Base-by-base conservation (phyloP, 1,140 invertebrate genomes). In the Pseudoatta argentina region DNA sequence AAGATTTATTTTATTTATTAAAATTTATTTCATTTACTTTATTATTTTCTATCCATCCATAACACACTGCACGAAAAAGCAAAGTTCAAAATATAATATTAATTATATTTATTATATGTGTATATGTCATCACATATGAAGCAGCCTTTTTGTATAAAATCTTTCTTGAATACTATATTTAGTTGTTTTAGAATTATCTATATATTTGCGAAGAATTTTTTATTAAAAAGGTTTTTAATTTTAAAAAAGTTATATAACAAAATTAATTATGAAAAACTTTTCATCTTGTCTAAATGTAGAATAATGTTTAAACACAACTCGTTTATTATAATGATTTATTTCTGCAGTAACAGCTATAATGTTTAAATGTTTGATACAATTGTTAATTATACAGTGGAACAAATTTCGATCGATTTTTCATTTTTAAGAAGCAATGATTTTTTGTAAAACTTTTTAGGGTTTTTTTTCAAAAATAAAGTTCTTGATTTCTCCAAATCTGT, bases 1-100 rank as follows among this genome's bases (percentile, higher is more conserved):
- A n/a, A n/a, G 39, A 57, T 69, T 21, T n/a, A 69, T 81, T 69
- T 34, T 39, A 30, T 48, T 44, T 53, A 55, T 53, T 53, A 51
- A 44, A 53, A 34, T 63, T 44, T 77, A 18, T 1, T 77, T 44
- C 10, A 44, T 44, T 44, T 44, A 44, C 2, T 44, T 44, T 66
- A 39, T 39, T 76, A 44, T 76, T 44, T 77, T 69, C 0, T 14
- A 6, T 69, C 0, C 21, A 6, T 27, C 7, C 24, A 7, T 44
- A 8, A 61, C n/a, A 59, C 1, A 61, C 10, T 12, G 10, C 2
- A 21, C 14, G n/a, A 16, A 75, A 44, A 1, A n/a, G 12, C 24
- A 63, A 63, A 16, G 0, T 24, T 27, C 18, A 63, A 44, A 63
- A 7, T 18, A 30, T 34, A 27, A 61, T 61, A 61, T 61, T 61